A percentile compares a stretch with the other conserved stretches of the same genome.
These are phyloP conservation scores for Sebastiscus tertius DNA, from an alignment of 2,797 vertebrate species.

Conservation along the genomic window DNA sequence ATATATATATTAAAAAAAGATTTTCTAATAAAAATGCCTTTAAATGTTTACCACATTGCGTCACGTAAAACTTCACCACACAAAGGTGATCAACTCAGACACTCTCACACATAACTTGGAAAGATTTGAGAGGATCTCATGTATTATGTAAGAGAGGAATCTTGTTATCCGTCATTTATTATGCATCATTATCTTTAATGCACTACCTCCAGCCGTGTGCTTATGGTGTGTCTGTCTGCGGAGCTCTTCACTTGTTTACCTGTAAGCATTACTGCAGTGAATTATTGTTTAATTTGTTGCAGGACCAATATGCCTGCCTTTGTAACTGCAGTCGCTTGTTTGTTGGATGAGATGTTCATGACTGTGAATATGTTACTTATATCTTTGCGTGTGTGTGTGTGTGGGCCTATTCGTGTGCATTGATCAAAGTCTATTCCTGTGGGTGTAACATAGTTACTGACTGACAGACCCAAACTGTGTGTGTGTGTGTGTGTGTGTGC, in stretches of 20 bases:
- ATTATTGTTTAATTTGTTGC: slow-evolving; percentile 32
- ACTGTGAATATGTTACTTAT: slow-evolving; percentile 50
- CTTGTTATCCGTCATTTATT: slow-evolving; percentile 58
- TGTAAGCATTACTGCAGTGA: slow-evolving; percentile 18
- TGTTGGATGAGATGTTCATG: slow-evolving; percentile 48
- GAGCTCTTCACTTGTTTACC: slow-evolving; percentile 51
- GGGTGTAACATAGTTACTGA: slow-evolving; percentile 59
- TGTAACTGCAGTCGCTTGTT: slow-evolving; percentile 42
- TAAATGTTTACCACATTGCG: slow-evolving; percentile 11
- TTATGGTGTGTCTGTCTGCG: slow-evolving; percentile 17
- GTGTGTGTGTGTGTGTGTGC: neutral
- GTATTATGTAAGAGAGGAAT: slow-evolving; percentile 62
- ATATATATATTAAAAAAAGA: neutral
- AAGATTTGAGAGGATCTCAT: slow-evolving; percentile 48
- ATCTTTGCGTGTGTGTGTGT: slow-evolving; percentile 7
- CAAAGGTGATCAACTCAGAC: neutral
- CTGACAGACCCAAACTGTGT: slow-evolving; percentile 50
- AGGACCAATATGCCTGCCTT: neutral
- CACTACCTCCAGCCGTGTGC: slow-evolving; percentile 26
- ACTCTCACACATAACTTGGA: neutral
- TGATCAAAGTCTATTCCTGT: slow-evolving; percentile 74
- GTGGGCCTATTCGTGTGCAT: slow-evolving; percentile 25
- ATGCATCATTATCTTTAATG: slow-evolving; percentile 66
- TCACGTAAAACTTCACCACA: neutral
- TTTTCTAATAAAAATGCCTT: slow-evolving; percentile 71